phyloP scores from a whole-genome alignment of 2,888 invertebrate species.

The Ophraella communa region DNA sequence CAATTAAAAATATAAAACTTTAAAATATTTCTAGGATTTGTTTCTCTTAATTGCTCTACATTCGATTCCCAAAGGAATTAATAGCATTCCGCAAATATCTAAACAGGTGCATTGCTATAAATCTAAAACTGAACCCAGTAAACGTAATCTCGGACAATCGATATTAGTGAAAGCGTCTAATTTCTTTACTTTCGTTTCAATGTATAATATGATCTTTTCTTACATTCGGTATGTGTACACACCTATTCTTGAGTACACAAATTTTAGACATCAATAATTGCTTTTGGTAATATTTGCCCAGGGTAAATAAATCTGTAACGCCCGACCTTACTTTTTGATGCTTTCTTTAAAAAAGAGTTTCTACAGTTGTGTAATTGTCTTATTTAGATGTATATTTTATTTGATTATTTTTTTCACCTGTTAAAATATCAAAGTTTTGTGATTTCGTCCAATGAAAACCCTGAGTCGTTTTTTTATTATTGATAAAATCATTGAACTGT shows the following conservation, averaged over 20 bases:
- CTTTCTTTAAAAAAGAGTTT: neutral
- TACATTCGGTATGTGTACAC: neutral
- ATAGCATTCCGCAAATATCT: neutral
- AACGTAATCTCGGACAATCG: neutral
- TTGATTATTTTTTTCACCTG: too few relatives aligned
- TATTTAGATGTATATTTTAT: neutral
- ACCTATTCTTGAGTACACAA: neutral
- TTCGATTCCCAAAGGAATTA: neutral
- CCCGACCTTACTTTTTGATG: neutral
- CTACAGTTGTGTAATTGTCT: neutral
- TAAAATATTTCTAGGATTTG: neutral
- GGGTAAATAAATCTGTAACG: neutral
- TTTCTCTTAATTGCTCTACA: neutral
- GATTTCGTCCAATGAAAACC: too few relatives aligned
- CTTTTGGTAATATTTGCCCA: neutral
- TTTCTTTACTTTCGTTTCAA: constrained; percentile 8
- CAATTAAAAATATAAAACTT: neutral
- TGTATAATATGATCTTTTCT: neutral
- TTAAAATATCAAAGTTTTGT: too few relatives aligned
- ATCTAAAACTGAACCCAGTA: neutral
- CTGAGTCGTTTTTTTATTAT: too few relatives aligned
- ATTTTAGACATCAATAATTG: neutral
- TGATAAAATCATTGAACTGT: too few relatives aligned
- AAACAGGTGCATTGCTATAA: neutral
- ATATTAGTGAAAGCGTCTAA: constrained; percentile 1